Conservation (phyloP, 2,113 vertebrate species). For the Pyxicephalus adspersus region DNA sequence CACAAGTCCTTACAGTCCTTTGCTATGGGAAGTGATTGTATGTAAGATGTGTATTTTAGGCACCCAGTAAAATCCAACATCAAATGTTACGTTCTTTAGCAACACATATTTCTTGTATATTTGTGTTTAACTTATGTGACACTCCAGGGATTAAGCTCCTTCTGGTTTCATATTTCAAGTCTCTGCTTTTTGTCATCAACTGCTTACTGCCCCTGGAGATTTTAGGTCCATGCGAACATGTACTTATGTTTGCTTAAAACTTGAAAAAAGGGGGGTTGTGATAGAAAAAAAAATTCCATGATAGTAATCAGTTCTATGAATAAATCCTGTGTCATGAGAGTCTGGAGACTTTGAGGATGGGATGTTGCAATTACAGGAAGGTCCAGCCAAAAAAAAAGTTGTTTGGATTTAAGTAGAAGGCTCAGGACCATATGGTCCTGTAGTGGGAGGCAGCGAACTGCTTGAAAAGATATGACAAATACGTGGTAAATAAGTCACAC, state of each 20-base stretch:
- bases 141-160: conserved; percentile 30
- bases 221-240: conserved; percentile 53
- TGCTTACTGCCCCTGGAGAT: conserved; percentile 59
- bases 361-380: conserved; percentile 69
- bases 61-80: conserved; percentile 3
- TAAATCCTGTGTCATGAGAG: conserved; percentile 78
- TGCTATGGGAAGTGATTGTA: not conserved
- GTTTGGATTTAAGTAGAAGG: conserved; percentile 76
- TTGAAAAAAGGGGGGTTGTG: conserved; percentile 12
- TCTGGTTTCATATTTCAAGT: conserved; percentile 64
- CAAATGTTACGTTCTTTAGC: not conserved
- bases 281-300: conserved; percentile 54
- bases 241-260: not conserved
- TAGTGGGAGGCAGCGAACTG: conserved; percentile 38
- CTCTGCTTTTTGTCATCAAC: conserved; percentile 65
- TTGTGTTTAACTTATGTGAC: conserved; percentile 34
- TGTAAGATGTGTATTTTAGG: not conserved
- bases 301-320: conserved; percentile 66
- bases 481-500: conserved; percentile 46
- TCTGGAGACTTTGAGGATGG: conserved; percentile 70
- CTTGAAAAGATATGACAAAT: conserved; percentile 44
- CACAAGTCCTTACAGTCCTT: not conserved
- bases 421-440: conserved; percentile 71
- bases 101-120: conserved; percentile 30
- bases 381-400: conserved; percentile 62